Base-by-base conservation (phyloP, 2,888 invertebrate genomes). In the Phania funesta region DNA sequence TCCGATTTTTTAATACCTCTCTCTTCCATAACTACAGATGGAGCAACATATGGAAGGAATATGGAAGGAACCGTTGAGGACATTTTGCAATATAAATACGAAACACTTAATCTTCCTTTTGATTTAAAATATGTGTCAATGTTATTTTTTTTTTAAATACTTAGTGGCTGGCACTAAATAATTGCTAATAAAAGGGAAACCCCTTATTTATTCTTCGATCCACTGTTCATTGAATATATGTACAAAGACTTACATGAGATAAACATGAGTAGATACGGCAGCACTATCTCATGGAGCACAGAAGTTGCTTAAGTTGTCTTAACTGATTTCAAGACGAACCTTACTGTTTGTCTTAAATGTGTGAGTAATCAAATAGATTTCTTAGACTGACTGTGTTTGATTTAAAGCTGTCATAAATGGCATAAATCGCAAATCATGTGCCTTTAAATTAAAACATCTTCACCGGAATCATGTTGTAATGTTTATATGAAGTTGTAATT, bases 371-470 rank as follows among this genome's bases (percentile, higher is more conserved):
- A 26, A 24, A 26, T 22, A 11, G 4, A 2, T 16, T 29, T 18
- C 29, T 41, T 1, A 18, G 20, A 38, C 22, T 62, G 68, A 26
- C 35, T 46, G 62, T 50, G 32, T 44, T 58, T 82, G 78, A 78
- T 70, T 68, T 62, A 78, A 70, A 54, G 78, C 74, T 71, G 70
- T 78, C 68, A 78, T 58, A 74, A 74, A 60, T 70, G 70, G 22
- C 70, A 74, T 20, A 71, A 75, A 82, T 82, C 70, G 58, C 70
- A 52, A 82, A 65, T 75, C 73, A 74, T 58, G 64, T 67, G 50
- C 56, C 73, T 74, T 77, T 38, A 68, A 60, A 56, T 32, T 54
- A 65, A 38, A 26, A 46, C 50, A 60, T 16, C 60, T 67, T 56
- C n/a, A 44, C n/a, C 50, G 67, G 46, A 65, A 54, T 71, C 71